These are phyloP conservation scores for Neolamprologus tretocephalus DNA, from an alignment of 2,113 vertebrate genomes.

Conservation along the genomic window DNA sequence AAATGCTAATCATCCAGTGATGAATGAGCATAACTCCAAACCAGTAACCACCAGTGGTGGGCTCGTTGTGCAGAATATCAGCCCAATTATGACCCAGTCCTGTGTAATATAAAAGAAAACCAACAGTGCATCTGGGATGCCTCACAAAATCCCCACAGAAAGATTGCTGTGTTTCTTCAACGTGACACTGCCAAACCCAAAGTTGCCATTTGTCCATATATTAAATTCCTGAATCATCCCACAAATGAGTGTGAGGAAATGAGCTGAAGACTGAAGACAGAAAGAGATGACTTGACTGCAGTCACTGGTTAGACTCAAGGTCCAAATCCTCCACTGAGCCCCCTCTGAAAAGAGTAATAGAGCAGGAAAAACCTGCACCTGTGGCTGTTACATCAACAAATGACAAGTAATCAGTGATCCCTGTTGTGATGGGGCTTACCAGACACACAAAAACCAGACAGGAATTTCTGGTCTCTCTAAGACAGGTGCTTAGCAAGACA, in stretches of 20 bases:
- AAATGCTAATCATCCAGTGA: not conserved
- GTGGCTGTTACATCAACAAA: conserved; percentile 50
- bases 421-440: conserved; percentile 12
- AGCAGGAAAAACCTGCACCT: conserved; percentile 47
- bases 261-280: not conserved
- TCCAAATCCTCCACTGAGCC: not conserved
- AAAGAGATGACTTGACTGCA: not conserved
- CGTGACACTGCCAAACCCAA: not conserved
- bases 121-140: not conserved
- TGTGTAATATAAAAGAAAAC: not conserved
- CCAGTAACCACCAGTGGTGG: not conserved
- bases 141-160: not conserved
- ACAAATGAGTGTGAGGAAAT: not conserved
- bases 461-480: conserved; percentile 44
- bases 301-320: not conserved
- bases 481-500: conserved; percentile 57
- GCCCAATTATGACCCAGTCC: not conserved
- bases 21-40: not conserved
- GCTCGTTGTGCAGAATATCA: not conserved
- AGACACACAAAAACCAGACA: conserved; percentile 39
- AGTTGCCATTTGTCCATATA: not conserved
- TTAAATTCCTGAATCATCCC: not conserved
- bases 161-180: not conserved
- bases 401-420: conserved; percentile 38
- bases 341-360: not conserved